Evolutionary conservation across 2,888 invertebrate genomes (phyloP).

Genomic region (Parnassius apollo): DNA sequence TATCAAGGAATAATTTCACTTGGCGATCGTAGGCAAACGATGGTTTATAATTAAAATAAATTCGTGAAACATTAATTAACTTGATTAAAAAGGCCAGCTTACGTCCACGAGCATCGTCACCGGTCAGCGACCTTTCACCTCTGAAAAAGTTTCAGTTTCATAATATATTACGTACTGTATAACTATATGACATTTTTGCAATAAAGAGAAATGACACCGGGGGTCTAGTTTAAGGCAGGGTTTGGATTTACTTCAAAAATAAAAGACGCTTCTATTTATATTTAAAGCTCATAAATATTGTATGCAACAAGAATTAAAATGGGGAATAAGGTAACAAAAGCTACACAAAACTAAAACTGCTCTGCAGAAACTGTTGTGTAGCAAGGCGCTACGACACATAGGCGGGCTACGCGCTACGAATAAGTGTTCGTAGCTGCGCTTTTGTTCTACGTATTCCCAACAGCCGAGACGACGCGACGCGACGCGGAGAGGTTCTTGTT

Average conservation of each 20-base stretch:
- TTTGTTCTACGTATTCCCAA: constrained; percentile 19
- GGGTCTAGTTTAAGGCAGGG: too few relatives aligned
- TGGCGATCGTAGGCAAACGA: too few relatives aligned
- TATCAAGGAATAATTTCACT: too few relatives aligned
- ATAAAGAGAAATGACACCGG: too few relatives aligned
- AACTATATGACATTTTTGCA: too few relatives aligned
- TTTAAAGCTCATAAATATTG: background rate
- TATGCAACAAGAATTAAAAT: constrained; percentile 6
- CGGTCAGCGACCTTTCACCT: background rate
- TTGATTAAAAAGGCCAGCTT: background rate
- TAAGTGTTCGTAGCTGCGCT: constrained; percentile 18
- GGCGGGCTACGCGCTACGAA: constrained; percentile 9
- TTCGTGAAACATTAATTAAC: too few relatives aligned
- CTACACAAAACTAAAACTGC: constrained; percentile 12
- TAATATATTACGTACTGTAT: too few relatives aligned
- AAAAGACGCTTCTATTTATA: too few relatives aligned
- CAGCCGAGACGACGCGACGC: constrained; percentile 5
- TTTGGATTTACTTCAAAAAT: too few relatives aligned
- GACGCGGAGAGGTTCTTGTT: constrained; percentile 12
- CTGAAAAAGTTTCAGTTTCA: background rate
- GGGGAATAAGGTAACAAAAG: constrained; percentile 11
- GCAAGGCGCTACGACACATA: constrained; percentile 15
- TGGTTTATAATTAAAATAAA: too few relatives aligned
- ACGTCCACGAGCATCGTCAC: background rate
- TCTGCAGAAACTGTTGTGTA: constrained; percentile 19